These are phyloP conservation scores for Orthosia incerta DNA, from an alignment of 2,888 invertebrate species.

Conservation along the genomic window DNA sequence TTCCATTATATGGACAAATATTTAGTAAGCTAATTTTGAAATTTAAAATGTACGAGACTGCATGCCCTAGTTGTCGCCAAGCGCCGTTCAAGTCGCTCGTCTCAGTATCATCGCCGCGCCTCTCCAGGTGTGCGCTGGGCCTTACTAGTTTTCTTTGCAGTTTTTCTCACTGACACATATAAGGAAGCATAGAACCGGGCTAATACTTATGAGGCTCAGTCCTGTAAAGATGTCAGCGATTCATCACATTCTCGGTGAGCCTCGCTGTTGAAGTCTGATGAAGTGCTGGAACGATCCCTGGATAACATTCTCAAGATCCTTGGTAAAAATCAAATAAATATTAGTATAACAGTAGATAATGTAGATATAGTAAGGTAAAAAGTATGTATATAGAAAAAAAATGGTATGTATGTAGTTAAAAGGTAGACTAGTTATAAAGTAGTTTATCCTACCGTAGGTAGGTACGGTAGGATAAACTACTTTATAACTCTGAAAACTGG, in stretches of 20 bases:
- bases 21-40: too few species aligned
- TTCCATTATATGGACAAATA: too few species aligned
- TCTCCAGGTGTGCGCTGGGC: too few species aligned
- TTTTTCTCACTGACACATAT: not conserved
- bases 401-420: not conserved
- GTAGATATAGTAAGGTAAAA: not conserved
- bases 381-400: not conserved
- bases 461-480: too few species aligned
- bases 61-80: too few species aligned
- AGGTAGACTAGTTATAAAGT: not conserved
- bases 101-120: too few species aligned
- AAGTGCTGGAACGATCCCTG: not conserved
- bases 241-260: not conserved
- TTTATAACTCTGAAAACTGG: too few species aligned
- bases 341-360: not conserved
- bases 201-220: not conserved
- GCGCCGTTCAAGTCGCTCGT: too few species aligned
- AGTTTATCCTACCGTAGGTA: too few species aligned
- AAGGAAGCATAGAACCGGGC: not conserved
- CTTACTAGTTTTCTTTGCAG: conserved; percentile 21
- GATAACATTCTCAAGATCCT: not conserved
- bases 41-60: too few species aligned
- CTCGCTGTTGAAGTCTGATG: too few species aligned
- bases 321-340: conserved; percentile 8
- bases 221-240: too few species aligned